These are phyloP conservation scores for Neodiprion pinetum DNA, from an alignment of 1,140 invertebrate species.

Conservation along the genomic window DNA sequence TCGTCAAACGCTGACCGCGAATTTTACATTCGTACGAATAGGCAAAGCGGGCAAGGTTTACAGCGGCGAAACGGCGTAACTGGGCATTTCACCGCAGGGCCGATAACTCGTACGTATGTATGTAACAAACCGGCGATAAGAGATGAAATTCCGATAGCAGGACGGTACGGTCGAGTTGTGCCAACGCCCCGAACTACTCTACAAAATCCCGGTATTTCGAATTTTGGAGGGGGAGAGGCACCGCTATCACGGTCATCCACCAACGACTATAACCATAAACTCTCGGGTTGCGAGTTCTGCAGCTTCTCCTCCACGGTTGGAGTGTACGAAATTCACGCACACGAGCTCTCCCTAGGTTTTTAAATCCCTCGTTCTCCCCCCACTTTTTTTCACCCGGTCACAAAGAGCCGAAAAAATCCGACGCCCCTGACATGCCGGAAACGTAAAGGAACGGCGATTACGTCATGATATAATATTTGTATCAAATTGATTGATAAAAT, in stretches of 20 bases:
- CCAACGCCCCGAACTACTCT: background rate
- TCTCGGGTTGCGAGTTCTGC: background rate
- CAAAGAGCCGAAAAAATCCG: background rate
- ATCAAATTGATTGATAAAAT: too few species aligned
- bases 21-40: background rate
- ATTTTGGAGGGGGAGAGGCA: background rate
- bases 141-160: background rate
- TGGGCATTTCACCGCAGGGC: background rate
- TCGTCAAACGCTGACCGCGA: background rate
- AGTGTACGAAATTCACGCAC: background rate
- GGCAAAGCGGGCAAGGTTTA: background rate
- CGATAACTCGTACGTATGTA: background rate
- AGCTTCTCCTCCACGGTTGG: too few species aligned
- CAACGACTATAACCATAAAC: background rate
- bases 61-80: background rate
- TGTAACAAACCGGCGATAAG: slow-evolving; percentile 4
- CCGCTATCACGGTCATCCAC: slow-evolving; percentile 1
- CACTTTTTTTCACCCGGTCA: background rate
- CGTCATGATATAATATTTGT: too few species aligned
- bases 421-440: too few species aligned
- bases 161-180: background rate
- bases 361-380: background rate
- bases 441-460: too few species aligned
- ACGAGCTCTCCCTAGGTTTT: background rate
- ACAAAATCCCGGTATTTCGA: slow-evolving; percentile 5